phyloP scores from a whole-genome alignment of 1,140 invertebrate species.

The Achatina immaculata region DNA sequence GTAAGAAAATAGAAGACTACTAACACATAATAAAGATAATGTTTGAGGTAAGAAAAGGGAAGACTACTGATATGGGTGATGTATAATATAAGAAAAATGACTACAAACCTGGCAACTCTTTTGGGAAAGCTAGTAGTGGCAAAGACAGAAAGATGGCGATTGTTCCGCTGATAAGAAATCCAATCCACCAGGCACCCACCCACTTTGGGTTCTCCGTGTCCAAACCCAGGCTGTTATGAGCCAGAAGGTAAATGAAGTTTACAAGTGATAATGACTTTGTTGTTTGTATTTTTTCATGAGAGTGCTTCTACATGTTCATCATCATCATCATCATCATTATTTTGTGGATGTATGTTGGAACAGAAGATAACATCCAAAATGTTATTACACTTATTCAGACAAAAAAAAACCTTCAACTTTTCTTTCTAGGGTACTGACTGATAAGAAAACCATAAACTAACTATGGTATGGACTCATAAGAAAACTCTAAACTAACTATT shows the following conservation, averaged over 20 bases:
- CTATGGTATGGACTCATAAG: no score
- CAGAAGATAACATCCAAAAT: not conserved
- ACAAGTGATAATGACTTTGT: not conserved
- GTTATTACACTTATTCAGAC: no score
- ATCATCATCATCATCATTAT: not conserved
- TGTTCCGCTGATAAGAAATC: constrained; percentile 77
- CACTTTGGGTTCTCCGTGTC: constrained; percentile 68
- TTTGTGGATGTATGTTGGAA: not conserved
- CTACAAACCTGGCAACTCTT: constrained; percentile 55
- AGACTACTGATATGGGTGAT: no score
- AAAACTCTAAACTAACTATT: no score
- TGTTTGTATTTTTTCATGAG: not conserved
- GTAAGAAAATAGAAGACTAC: no score
- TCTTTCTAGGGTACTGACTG: no score
- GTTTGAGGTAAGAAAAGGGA: no score
- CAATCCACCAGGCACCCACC: constrained; percentile 78
- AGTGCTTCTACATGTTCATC: not conserved
- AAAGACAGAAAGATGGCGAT: constrained; percentile 74
- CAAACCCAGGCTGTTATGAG: constrained; percentile 53
- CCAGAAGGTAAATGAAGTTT: no score
- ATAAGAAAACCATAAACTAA: no score
- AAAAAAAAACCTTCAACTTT: no score
- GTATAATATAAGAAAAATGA: no score
- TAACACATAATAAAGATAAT: no score
- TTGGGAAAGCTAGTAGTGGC: constrained; percentile 60